A percentile compares a stretch with the other conserved stretches of the same genome.
Evolutionary conservation across 2,888 invertebrate genomes (phyloP).

Genomic region (Tholera decimalis): DNA sequence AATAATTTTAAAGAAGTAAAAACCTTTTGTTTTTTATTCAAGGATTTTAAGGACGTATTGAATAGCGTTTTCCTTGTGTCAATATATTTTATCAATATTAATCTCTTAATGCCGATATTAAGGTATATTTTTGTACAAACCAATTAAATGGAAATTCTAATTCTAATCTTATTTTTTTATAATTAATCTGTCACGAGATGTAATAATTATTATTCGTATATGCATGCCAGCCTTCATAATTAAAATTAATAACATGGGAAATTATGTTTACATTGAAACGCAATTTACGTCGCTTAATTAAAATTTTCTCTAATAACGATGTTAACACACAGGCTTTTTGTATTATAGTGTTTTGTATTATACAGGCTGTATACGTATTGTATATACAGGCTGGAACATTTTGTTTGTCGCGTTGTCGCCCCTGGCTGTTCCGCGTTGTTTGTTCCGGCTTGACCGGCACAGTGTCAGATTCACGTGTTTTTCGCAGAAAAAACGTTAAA

Average conservation of each 20-base stretch:
- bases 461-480: slow-evolving; percentile 57
- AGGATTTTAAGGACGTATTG: slow-evolving; percentile 1
- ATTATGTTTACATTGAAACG: slow-evolving; percentile 63
- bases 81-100: slow-evolving; percentile 1
- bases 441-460: slow-evolving; percentile 63
- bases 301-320: slow-evolving; percentile 63
- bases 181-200: not conserved
- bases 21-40: slow-evolving; percentile 3
- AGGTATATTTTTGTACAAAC: not conserved
- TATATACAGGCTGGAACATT: slow-evolving; percentile 53
- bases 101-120: not conserved
- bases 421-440: slow-evolving; percentile 59
- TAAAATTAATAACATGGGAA: slow-evolving; percentile 60
- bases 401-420: slow-evolving; percentile 64
- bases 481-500: slow-evolving; percentile 29
- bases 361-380: slow-evolving; percentile 25
- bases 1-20: slow-evolving; percentile 35
- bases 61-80: not conserved
- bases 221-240: slow-evolving; percentile 30
- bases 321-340: slow-evolving; percentile 58
- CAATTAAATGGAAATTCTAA: not conserved
- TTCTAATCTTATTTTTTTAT: not conserved
- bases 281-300: slow-evolving; percentile 63
- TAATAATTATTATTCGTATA: slow-evolving; percentile 27
- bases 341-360: slow-evolving; percentile 31